phyloP scores from a whole-genome alignment of 2,888 invertebrate species.

The Patella ulyssiponensis region DNA sequence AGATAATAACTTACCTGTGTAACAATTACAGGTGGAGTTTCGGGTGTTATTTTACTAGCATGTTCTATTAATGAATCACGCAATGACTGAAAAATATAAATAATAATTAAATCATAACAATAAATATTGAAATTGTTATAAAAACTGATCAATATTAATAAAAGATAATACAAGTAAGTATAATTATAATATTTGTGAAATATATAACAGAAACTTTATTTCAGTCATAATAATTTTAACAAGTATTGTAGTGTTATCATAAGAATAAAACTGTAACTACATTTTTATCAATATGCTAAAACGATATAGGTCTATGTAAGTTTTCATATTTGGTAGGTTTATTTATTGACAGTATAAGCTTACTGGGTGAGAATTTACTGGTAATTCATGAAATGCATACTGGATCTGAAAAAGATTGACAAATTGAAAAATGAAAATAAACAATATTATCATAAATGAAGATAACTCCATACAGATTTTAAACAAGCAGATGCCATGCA shows the following conservation, averaged over 20 bases:
- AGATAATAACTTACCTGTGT: slow-evolving; percentile 76
- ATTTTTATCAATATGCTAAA: no score
- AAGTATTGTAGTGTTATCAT: not conserved
- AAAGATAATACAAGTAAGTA: slow-evolving; percentile 11
- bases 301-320: no score
- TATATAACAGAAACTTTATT: not conserved
- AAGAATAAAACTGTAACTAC: not conserved
- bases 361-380: slow-evolving; percentile 81
- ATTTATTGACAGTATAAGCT: slow-evolving; percentile 16
- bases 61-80: slow-evolving; percentile 92
- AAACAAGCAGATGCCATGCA: no score
- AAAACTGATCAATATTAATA: not conserved
- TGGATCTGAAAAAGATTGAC: slow-evolving; percentile 68
- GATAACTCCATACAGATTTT: no score
- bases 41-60: slow-evolving; percentile 61
- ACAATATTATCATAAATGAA: not conserved
- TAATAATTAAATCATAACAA: no score
- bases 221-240: not conserved
- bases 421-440: not conserved
- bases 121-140: no score
- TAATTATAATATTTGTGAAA: not conserved
- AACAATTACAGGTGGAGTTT: slow-evolving; percentile 87
- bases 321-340: no score
- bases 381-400: slow-evolving; percentile 89
- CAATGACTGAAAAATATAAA: slow-evolving; percentile 77